Conservation (phyloP, 2,888 invertebrate genomes). For the Criorhina ranunculi region DNA sequence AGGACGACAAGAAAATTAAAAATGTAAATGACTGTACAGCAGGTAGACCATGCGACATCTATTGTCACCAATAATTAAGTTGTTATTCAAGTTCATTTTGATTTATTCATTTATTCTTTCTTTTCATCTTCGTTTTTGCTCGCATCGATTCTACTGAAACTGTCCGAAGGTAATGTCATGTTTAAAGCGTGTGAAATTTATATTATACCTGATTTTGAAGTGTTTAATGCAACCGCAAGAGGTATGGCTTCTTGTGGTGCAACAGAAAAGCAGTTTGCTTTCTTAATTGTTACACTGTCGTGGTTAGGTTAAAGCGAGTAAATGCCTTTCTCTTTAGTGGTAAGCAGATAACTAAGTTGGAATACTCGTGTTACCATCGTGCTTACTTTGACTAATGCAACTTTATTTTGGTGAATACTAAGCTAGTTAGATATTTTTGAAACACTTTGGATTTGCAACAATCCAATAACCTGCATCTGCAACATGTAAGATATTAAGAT, state of each 20-base stretch:
- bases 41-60: conserved; percentile 8
- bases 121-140: not conserved
- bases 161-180: conserved; percentile 12
- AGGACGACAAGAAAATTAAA: conserved; percentile 33
- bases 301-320: conserved; percentile 10
- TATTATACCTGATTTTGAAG: conserved; percentile 30
- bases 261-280: conserved; percentile 4
- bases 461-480: too few relatives aligned
- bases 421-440: too few relatives aligned
- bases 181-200: conserved; percentile 53
- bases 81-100: conserved; percentile 63
- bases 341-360: not conserved
- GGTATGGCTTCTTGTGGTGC: conserved; percentile 9
- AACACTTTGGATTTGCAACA: too few relatives aligned
- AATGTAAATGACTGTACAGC: conserved; percentile 27
- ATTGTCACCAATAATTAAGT: conserved; percentile 64
- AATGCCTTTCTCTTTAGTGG: not conserved
- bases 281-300: conserved; percentile 19
- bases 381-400: too few relatives aligned
- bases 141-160: conserved; percentile 24
- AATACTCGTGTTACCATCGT: not conserved
- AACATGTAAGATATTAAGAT: too few relatives aligned
- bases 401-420: too few relatives aligned
- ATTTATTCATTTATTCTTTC: conserved; percentile 67
- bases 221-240: conserved; percentile 39